A percentile compares a stretch with the other conserved stretches of the same genome.
These are phyloP conservation scores for Pandion haliaetus DNA, from an alignment of 2,113 vertebrate species.

Conservation along the genomic window DNA sequence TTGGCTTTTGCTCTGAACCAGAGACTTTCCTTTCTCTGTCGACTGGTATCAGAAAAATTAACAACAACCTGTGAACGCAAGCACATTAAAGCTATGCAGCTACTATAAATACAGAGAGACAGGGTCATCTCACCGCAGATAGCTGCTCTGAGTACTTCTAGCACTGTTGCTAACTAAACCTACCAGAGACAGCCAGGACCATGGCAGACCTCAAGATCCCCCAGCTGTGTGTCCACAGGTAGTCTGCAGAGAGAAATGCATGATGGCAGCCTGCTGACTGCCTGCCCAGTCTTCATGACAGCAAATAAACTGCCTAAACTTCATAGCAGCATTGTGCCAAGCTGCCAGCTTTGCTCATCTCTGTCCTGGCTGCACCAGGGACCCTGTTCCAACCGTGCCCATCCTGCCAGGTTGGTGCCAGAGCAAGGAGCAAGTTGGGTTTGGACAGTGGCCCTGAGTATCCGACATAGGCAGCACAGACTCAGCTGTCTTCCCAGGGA, in stretches of 20 bases:
- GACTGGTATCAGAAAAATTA: background rate
- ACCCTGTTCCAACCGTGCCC: background rate
- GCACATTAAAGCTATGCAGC: background rate
- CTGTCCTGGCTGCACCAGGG: background rate
- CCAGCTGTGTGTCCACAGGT: background rate
- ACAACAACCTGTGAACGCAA: background rate
- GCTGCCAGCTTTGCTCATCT: background rate
- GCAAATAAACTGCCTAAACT: background rate
- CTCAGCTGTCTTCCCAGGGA: background rate
- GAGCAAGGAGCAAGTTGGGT: background rate
- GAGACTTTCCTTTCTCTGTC: background rate
- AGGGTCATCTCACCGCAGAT: background rate
- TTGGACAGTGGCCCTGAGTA: background rate
- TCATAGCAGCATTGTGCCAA: rapidly evolving
- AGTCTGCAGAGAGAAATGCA: background rate
- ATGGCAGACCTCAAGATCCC: background rate
- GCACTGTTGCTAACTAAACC: background rate
- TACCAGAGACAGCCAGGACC: background rate
- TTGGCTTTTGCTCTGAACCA: background rate
- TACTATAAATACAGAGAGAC: background rate
- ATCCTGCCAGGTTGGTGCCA: background rate
- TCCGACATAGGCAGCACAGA: background rate
- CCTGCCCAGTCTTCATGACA: background rate
- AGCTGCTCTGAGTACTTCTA: background rate
- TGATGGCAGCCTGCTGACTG: background rate